A percentile compares a stretch with the other conserved stretches of the same genome.
Evolutionary conservation across 2,888 invertebrate species (phyloP).

Genomic region (Volucella inflata): DNA sequence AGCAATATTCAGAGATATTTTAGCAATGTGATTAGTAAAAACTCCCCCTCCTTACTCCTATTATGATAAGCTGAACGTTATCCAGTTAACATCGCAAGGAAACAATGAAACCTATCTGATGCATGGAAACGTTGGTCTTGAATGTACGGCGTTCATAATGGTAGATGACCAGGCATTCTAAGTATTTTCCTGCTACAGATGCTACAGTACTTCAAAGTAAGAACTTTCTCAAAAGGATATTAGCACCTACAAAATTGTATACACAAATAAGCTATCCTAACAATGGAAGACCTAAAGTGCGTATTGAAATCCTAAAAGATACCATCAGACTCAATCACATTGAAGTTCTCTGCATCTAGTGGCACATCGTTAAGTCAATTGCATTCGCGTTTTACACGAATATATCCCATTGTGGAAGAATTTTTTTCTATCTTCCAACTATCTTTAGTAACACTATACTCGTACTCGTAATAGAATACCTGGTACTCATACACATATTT

Average conservation of each 20-base stretch:
- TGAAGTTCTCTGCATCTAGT: slow-evolving; percentile 41
- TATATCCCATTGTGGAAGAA: slow-evolving; percentile 48
- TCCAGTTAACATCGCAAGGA: no score
- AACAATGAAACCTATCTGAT: no score
- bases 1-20: no score
- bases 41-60: no score
- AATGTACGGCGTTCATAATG: no score
- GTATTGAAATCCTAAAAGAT: not conserved
- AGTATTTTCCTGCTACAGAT: no score
- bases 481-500: not conserved
- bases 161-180: no score
- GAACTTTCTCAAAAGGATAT: no score
- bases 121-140: no score
- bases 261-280: slow-evolving; percentile 6
- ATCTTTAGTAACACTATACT: slow-evolving; percentile 4
- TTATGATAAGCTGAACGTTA: no score
- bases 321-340: slow-evolving; percentile 54
- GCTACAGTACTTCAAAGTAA: no score
- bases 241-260: not conserved
- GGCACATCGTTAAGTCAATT: slow-evolving; percentile 69
- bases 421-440: slow-evolving; percentile 19
- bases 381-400: slow-evolving; percentile 23
- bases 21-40: no score
- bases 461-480: slow-evolving; percentile 2
- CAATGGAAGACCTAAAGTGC: slow-evolving; percentile 18